Evolutionary conservation across 2,888 invertebrate species (phyloP).

Genomic region (Perithous albicinctus): DNA sequence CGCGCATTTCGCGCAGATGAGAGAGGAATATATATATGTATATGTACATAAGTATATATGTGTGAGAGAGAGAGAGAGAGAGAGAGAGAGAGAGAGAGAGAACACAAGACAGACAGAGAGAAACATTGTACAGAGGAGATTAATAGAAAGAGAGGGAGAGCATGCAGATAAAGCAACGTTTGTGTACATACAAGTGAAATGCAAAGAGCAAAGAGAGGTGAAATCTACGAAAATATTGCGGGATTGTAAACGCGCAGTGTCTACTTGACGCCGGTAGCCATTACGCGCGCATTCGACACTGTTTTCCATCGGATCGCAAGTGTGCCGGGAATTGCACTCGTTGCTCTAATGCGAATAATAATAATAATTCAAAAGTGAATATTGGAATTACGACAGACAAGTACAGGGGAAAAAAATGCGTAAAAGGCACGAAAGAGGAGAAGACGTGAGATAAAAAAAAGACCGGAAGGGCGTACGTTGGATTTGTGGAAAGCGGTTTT

Average conservation of each 20-base stretch:
- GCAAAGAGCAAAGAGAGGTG: background rate
- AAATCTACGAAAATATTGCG: conserved; percentile 11
- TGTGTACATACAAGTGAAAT: background rate
- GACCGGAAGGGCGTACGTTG: conserved; percentile 40
- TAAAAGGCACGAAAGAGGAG: background rate
- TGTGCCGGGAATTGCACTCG: conserved; percentile 41
- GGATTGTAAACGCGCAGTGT: conserved; percentile 36
- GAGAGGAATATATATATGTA: conserved; percentile 1
- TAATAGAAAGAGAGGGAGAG: background rate
- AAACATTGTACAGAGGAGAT: too few species aligned
- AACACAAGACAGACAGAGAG: conserved; percentile 30
- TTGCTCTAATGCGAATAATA: background rate
- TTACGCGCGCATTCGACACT: conserved; percentile 65
- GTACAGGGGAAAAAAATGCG: background rate
- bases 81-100: conserved; percentile 36
- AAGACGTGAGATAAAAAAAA: conserved; percentile 16
- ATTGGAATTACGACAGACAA: background rate
- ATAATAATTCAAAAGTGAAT: background rate
- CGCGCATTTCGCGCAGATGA: conserved; percentile 38
- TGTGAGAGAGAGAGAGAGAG: conserved; percentile 39
- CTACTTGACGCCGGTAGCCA: conserved; percentile 63
- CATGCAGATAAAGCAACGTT: background rate
- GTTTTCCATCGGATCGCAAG: conserved; percentile 43
- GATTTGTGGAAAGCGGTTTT: conserved; percentile 18
- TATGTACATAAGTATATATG: too few species aligned